phyloP scores from a whole-genome alignment of 2,113 vertebrate species.

The Perca fluviatilis region DNA sequence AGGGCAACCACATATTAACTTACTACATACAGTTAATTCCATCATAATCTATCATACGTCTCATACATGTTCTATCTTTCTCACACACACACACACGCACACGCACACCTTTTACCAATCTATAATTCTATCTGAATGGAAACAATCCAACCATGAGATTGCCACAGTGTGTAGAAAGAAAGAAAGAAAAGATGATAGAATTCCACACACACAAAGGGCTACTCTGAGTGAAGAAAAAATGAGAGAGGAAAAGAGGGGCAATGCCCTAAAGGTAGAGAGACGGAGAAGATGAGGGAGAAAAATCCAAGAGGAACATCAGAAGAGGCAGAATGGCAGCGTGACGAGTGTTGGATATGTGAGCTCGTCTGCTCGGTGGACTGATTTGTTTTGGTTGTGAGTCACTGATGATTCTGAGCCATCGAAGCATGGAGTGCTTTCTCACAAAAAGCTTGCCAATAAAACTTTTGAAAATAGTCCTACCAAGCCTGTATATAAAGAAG shows the following conservation, averaged over 20 bases:
- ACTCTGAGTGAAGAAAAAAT: slow-evolving; percentile 20
- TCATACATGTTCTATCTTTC: neutral
- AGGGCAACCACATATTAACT: neutral
- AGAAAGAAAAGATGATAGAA: slow-evolving; percentile 37
- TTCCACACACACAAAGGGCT: slow-evolving; percentile 32
- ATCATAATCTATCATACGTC: neutral
- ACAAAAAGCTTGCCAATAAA: slow-evolving; percentile 45
- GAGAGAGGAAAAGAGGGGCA: slow-evolving; percentile 23
- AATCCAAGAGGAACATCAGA: slow-evolving; percentile 58
- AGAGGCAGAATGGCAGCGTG: slow-evolving; percentile 47
- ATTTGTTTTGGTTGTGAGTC: slow-evolving; percentile 76
- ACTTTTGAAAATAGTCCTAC: slow-evolving; percentile 47
- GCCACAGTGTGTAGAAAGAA: slow-evolving; percentile 10
- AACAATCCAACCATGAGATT: slow-evolving; percentile 48
- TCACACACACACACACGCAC: neutral
- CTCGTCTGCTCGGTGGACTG: slow-evolving; percentile 49
- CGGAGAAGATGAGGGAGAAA: slow-evolving; percentile 13
- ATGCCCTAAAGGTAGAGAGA: slow-evolving; percentile 44
- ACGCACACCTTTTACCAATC: slow-evolving; percentile 16
- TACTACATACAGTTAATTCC: neutral
- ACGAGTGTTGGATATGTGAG: slow-evolving; percentile 46
- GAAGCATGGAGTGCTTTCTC: slow-evolving; percentile 39
- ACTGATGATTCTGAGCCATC: slow-evolving; percentile 51
- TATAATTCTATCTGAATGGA: slow-evolving; percentile 40
- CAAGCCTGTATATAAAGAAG: slow-evolving; percentile 16